Evolutionary conservation across 2,113 vertebrate species (phyloP), one percentile per base, ranked within the genome.

Genomic region (Arvicanthis niloticus): DNA sequence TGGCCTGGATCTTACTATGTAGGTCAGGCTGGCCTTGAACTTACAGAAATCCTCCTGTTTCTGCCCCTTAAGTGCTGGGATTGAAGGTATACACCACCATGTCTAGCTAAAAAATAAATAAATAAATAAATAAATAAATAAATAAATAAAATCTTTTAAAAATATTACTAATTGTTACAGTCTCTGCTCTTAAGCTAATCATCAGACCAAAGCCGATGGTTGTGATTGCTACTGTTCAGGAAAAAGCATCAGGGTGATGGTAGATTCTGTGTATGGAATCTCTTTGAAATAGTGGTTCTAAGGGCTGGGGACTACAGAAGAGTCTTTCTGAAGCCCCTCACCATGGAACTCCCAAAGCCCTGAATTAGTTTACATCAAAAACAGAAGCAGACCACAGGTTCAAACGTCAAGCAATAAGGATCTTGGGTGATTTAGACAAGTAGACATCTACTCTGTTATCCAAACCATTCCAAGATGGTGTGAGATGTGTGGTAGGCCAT

Each of bases 171-270:
- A 29, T 82, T 76, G 67, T 21, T 95, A 16, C 78, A 31, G 62
- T 87, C 95, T 88, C 77, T 94, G 80, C 85, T 86, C 37, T 86
- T 72, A 89, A 94, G 56, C 4, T 60, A 91, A 92, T 80, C 51
- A 31, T 94, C 42, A 87, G 77, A 84, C 70, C 62, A 88, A 77
- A 15, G 21, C n/a, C 81, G 80, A 93, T 2, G 19, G n/a, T 60
- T 16, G 13, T 34, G 88, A 68, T 37, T 86, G 21, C 93, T 77
- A 76, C 37, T 37, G 48, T 40, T 13, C 72, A 22, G 80, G 86
- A 67, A 72, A 58, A 62, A 6, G 37, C 80, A 45, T 70, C 56
- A 58, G 13, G 40, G 16, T 89, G 62, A 80, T 7, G 48, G 17
- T 4, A 34, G 42, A 16, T 60, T 92, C 62, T 93, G n/a, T 56